Evolutionary conservation across 2,113 vertebrate genomes (phyloP).

Genomic region (Sclerurus mexicanus): DNA sequence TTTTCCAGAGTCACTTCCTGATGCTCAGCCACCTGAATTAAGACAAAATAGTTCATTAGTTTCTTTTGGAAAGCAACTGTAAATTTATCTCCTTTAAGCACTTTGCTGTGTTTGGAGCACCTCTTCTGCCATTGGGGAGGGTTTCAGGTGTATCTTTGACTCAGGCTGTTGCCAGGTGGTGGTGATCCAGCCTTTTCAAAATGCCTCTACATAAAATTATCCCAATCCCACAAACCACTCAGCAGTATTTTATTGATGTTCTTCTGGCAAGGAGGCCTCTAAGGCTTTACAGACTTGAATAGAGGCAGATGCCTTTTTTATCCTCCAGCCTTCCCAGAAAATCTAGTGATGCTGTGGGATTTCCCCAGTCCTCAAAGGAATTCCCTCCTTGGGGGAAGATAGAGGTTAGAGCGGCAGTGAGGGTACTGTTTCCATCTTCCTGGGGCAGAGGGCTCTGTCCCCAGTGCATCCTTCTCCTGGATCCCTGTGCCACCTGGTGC

Average conservation of each 20-base stretch:
- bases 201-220: conserved; percentile 2
- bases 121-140: neutral
- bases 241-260: neutral
- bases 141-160: neutral
- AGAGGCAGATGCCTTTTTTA: neutral
- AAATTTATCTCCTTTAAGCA: neutral
- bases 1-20: neutral
- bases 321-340: conserved; percentile 32
- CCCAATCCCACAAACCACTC: conserved; percentile 44
- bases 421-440: neutral
- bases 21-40: neutral
- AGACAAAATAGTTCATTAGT: neutral
- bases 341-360: neutral
- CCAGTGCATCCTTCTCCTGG: neutral
- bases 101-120: neutral
- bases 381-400: neutral
- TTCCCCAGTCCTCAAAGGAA: neutral
- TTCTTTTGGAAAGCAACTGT: neutral
- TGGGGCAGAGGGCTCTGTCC: neutral
- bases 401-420: neutral
- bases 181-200: conserved; percentile 25
- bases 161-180: neutral
- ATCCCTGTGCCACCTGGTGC: neutral
- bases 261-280: neutral
- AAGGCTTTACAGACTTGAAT: neutral